Conservation (phyloP, 2,888 invertebrate species). For the Lacanobia oleracea region DNA sequence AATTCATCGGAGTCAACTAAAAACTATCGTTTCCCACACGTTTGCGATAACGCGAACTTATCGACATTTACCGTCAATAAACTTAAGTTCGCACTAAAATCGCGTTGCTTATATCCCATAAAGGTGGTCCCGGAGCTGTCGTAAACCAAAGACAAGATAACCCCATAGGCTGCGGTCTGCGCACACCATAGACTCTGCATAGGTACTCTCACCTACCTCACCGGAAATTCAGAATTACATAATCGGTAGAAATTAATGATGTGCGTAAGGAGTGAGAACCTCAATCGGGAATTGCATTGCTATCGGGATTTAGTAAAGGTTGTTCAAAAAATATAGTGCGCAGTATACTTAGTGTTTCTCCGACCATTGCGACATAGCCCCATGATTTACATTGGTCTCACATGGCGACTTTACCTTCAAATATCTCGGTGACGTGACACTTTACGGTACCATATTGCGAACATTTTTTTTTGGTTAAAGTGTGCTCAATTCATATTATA, state of each 20-base stretch:
- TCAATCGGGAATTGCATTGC: no score
- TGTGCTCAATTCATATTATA: no score
- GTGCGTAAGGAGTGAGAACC: no score
- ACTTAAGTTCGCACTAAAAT: conserved; percentile 63
- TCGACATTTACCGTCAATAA: conserved; percentile 69
- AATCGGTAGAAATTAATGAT: not conserved
- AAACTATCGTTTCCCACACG: conserved; percentile 13
- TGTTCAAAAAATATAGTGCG: no score
- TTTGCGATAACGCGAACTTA: conserved; percentile 58
- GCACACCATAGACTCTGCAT: not conserved
- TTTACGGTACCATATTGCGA: no score
- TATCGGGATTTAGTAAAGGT: no score
- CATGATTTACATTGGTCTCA: no score
- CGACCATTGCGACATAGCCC: no score
- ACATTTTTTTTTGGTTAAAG: no score
- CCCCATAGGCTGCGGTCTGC: conserved; percentile 12
- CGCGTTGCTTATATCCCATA: conserved; percentile 30
- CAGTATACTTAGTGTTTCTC: no score
- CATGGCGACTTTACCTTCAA: no score
- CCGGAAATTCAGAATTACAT: not conserved
- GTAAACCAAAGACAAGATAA: conserved; percentile 52
- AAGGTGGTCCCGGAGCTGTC: conserved; percentile 40
- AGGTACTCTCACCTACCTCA: not conserved
- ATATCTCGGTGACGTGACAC: no score
- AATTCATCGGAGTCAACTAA: conserved; percentile 12